Percentiles rank a stretch among this genome's conserved stretches.
phyloP scores from a whole-genome alignment of 2,113 vertebrate species.

The Telmatochromis sp. region DNA sequence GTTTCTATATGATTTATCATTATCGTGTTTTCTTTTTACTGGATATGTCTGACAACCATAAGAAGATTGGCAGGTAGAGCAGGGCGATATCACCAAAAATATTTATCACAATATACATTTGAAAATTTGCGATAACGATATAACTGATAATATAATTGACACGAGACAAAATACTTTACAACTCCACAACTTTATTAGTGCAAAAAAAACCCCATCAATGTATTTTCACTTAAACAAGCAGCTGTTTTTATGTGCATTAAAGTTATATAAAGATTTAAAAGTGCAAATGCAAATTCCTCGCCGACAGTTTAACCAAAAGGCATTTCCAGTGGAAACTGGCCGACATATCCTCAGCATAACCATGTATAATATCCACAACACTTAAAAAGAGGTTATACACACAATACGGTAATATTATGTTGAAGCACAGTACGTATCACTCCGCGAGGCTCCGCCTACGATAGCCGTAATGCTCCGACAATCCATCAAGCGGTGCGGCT shows the following conservation, averaged over 20 bases:
- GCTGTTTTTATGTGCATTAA: background rate
- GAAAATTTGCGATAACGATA: background rate
- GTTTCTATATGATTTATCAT: background rate
- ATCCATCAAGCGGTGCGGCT: too few species aligned
- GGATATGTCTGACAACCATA: background rate
- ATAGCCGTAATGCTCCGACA: too few species aligned
- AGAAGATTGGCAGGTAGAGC: background rate
- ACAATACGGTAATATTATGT: too few species aligned
- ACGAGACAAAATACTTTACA: accelerated
- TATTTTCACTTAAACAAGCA: background rate
- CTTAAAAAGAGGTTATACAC: too few species aligned
- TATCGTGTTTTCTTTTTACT: background rate
- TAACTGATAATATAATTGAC: background rate
- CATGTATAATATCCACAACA: too few species aligned
- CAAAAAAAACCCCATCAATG: background rate
- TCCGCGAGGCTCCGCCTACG: accelerated
- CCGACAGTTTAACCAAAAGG: too few species aligned
- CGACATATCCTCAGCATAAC: too few species aligned
- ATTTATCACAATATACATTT: background rate
- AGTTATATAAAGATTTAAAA: accelerated
- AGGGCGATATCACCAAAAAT: background rate
- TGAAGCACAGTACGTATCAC: too few species aligned
- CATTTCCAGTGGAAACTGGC: too few species aligned
- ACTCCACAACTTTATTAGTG: background rate
- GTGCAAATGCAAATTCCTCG: too few species aligned